These are phyloP conservation scores for Xestia ashworthii DNA, from an alignment of 2,888 invertebrate species.

Conservation along the genomic window DNA sequence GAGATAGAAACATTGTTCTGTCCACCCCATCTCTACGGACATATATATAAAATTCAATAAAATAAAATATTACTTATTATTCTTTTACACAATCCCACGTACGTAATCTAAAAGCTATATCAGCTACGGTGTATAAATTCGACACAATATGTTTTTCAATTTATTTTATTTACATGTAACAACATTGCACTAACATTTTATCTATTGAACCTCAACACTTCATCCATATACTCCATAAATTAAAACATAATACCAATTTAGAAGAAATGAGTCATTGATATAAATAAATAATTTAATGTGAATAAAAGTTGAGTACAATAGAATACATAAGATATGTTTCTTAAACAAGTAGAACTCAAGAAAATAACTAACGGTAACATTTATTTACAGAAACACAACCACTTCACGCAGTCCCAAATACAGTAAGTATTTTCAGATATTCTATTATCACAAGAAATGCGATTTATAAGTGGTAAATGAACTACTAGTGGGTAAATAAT, in stretches of 20 bases:
- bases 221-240: slow-evolving; percentile 45
- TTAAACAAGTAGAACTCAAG: slow-evolving; percentile 56
- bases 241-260: slow-evolving; percentile 56
- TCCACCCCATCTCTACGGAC: slow-evolving; percentile 55
- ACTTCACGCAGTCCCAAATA: slow-evolving; percentile 63
- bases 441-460: slow-evolving; percentile 82
- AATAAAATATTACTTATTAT: slow-evolving; percentile 68
- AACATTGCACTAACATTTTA: slow-evolving; percentile 67
- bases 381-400: slow-evolving; percentile 78
- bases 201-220: slow-evolving; percentile 53
- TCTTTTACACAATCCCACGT: slow-evolving; percentile 70
- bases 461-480: slow-evolving; percentile 64
- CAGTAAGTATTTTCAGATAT: slow-evolving; percentile 62
- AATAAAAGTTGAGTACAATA: slow-evolving; percentile 58
- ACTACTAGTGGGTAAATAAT: slow-evolving; percentile 64
- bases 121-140: slow-evolving; percentile 73
- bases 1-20: slow-evolving; percentile 46
- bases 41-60: slow-evolving; percentile 71
- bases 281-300: slow-evolving; percentile 69
- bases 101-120: slow-evolving; percentile 59
- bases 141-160: slow-evolving; percentile 68
- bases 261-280: slow-evolving; percentile 56
- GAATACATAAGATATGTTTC: slow-evolving; percentile 57
- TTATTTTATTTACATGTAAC: slow-evolving; percentile 75
- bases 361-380: slow-evolving; percentile 72